phyloP scores from a whole-genome alignment of 2,888 invertebrate species.

The Leptura quadrifasciata region DNA sequence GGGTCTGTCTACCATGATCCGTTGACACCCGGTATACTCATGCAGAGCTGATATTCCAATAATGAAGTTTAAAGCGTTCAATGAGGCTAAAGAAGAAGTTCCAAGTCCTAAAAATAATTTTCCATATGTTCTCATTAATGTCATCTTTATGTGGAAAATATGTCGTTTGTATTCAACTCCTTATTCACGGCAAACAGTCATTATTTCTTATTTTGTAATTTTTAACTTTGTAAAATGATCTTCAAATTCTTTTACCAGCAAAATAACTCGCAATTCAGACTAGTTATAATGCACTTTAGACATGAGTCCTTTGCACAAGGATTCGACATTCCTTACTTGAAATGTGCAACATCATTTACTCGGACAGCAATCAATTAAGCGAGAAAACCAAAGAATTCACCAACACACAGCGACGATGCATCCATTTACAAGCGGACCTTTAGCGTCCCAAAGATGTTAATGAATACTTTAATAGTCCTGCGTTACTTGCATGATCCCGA shows the following conservation, averaged over 20 bases:
- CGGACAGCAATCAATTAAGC: background rate
- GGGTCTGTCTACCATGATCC: too few species aligned
- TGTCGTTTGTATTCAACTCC: too few species aligned
- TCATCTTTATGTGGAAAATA: too few species aligned
- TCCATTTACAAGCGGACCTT: background rate
- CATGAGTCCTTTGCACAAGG: conserved; percentile 1
- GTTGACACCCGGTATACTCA: too few species aligned
- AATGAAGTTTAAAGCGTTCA: too few species aligned
- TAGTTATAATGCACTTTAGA: background rate
- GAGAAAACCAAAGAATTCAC: background rate
- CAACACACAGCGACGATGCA: background rate
- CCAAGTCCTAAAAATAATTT: too few species aligned
- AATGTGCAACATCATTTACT: background rate
- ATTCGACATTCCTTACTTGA: background rate
- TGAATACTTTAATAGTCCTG: conserved; percentile 20
- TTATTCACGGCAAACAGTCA: too few species aligned
- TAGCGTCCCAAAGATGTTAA: conserved; percentile 3
- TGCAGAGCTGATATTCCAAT: too few species aligned
- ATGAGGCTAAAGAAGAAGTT: too few species aligned
- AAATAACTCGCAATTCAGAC: background rate
- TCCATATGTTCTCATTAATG: too few species aligned
- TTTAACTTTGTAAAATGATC: background rate
- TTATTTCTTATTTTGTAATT: background rate
- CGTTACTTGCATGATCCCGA: conserved; percentile 19
- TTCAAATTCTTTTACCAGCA: background rate